Evolutionary conservation across 2,888 invertebrate genomes (phyloP).

Genomic region (Amorpha juglandis): DNA sequence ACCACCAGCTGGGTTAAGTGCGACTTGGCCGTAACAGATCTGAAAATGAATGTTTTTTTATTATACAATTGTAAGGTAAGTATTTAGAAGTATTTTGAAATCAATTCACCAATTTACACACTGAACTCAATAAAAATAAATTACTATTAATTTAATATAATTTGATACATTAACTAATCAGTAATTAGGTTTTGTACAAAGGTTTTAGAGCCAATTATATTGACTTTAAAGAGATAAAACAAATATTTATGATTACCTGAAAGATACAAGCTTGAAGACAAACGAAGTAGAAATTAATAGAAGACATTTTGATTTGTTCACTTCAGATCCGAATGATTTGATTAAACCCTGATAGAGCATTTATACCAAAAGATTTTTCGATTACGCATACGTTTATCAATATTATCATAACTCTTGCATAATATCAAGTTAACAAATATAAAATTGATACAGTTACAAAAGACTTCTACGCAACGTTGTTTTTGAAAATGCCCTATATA

Average conservation of each 20-base stretch:
- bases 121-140: no score
- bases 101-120: no score
- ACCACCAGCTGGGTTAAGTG: constrained; percentile 16
- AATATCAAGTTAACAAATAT: constrained; percentile 14
- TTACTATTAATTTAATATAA: no score
- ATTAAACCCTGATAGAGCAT: constrained; percentile 17
- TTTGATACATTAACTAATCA: no score
- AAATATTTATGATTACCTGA: constrained; percentile 6
- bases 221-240: background rate
- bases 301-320: constrained; percentile 7
- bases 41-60: background rate
- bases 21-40: constrained; percentile 17
- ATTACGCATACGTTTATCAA: constrained; percentile 13
- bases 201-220: no score
- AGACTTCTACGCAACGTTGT: constrained; percentile 17
- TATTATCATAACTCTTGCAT: constrained; percentile 11
- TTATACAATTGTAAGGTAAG: no score
- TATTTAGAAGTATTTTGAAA: no score
- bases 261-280: constrained; percentile 24
- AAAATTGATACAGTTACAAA: constrained; percentile 9
- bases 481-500: constrained; percentile 19
- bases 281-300: background rate
- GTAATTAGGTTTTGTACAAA: no score
- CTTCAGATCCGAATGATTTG: constrained; percentile 17
- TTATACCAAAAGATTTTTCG: constrained; percentile 22